Conservation (phyloP, 2,113 vertebrate species). For the Xenopus tropicalis region DNA sequence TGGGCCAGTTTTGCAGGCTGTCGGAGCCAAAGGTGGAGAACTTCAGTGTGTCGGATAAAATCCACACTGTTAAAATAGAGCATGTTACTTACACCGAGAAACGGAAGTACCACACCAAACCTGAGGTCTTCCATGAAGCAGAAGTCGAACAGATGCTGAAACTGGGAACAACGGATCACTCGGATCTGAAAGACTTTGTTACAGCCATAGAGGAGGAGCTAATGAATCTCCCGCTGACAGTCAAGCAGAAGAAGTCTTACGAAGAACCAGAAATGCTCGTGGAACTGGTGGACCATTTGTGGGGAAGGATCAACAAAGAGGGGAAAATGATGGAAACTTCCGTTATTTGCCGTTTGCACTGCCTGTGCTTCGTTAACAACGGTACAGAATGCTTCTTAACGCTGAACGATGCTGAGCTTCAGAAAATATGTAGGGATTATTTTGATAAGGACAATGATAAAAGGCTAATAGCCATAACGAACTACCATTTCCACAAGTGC, state of each 20-base stretch:
- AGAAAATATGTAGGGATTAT: constrained; percentile 69
- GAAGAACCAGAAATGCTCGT: constrained; percentile 89
- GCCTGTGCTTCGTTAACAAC: constrained; percentile 85
- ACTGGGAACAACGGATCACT: constrained; percentile 80
- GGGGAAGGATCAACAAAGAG: constrained; percentile 79
- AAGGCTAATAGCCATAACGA: constrained; percentile 77
- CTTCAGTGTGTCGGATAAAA: constrained; percentile 81
- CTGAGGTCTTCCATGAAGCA: constrained; percentile 77
- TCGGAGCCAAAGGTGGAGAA: constrained; percentile 87
- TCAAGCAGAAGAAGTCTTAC: constrained; percentile 72
- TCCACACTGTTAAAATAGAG: constrained; percentile 89
- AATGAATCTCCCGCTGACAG: constrained; percentile 65
- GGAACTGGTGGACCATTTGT: constrained; percentile 86
- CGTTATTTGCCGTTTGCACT: constrained; percentile 79
- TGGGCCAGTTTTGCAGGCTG: constrained; percentile 77
- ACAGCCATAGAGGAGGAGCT: constrained; percentile 84
- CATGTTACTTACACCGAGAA: constrained; percentile 83
- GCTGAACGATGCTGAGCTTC: constrained; percentile 81
- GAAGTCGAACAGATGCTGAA: constrained; percentile 91
- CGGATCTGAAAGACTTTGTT: constrained; percentile 81
- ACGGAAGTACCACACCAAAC: constrained; percentile 85
- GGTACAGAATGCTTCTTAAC: constrained; percentile 81
- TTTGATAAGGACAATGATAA: constrained; percentile 70
- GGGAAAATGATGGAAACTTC: constrained; percentile 71
- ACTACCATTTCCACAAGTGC: constrained; percentile 80